A percentile compares a stretch with the other conserved stretches of the same genome.
These are phyloP conservation scores for Aphelenchoides besseyi DNA, from an alignment of 1,140 invertebrate species.

Conservation along the genomic window DNA sequence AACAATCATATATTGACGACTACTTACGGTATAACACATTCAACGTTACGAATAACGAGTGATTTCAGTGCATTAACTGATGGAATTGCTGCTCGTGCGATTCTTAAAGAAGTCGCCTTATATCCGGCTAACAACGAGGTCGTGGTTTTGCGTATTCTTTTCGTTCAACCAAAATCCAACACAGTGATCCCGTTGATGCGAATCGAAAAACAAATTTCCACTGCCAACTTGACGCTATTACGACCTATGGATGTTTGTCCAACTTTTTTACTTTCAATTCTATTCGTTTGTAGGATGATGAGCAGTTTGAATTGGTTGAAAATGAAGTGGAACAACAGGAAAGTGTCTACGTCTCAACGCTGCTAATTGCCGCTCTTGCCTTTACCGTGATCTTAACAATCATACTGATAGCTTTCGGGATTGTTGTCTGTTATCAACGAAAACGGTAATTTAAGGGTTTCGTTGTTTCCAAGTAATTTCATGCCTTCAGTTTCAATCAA, in stretches of 20 bases:
- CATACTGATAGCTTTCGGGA: background rate
- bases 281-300: background rate
- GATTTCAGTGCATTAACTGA: background rate
- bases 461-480: background rate
- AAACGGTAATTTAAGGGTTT: background rate
- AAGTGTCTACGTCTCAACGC: background rate
- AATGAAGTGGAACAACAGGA: background rate
- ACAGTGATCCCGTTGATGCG: background rate
- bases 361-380: constrained; percentile 2
- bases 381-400: background rate
- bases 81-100: background rate
- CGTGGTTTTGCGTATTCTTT: background rate
- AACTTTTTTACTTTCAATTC: background rate
- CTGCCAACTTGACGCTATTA: background rate
- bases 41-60: background rate
- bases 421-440: background rate
- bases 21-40: background rate
- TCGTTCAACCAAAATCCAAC: background rate
- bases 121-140: background rate
- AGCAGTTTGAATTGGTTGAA: background rate
- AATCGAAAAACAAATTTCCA: background rate
- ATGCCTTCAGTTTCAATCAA: background rate
- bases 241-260: background rate
- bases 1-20: background rate
- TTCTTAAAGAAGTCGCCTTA: background rate